A percentile compares a stretch with the other conserved stretches of the same genome.
These are phyloP conservation scores for Eriosoma lanigerum DNA, from an alignment of 1,140 invertebrate species.

Conservation along the genomic window DNA sequence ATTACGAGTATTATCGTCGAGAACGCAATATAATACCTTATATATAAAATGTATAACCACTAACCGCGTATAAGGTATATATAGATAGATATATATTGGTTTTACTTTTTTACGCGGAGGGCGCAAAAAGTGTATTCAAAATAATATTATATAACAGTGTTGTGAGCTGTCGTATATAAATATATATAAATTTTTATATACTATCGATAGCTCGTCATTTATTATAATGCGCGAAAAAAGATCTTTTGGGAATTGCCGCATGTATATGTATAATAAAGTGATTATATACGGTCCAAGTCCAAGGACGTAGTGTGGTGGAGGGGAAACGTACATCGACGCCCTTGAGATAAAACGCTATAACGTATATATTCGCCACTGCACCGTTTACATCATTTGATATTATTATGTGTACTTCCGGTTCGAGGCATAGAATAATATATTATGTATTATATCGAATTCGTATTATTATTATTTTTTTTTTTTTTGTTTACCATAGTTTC, in stretches of 20 bases:
- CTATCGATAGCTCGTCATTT: too few relatives aligned
- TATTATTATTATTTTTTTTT: background rate
- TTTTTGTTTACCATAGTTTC: background rate
- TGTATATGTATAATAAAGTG: too few relatives aligned
- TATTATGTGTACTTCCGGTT: too few relatives aligned
- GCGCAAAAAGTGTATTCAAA: background rate
- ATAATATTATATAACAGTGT: background rate
- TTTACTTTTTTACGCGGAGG: background rate
- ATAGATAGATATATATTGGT: too few relatives aligned
- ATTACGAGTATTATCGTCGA: background rate
- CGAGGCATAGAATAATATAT: too few relatives aligned
- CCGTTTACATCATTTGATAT: too few relatives aligned
- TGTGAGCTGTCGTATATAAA: too few relatives aligned
- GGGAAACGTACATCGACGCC: background rate
- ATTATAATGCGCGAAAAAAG: background rate
- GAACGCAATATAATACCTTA: background rate
- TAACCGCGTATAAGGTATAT: background rate
- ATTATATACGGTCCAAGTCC: too few relatives aligned
- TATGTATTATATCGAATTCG: background rate
- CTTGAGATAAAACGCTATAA: background rate
- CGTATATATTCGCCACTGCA: background rate
- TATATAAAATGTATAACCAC: background rate
- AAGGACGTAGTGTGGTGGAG: background rate
- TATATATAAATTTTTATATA: background rate
- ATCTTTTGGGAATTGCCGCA: slow-evolving; percentile 11